Evolutionary conservation across 2,113 vertebrate genomes (phyloP).

Genomic region (Parotia lawesii): DNA sequence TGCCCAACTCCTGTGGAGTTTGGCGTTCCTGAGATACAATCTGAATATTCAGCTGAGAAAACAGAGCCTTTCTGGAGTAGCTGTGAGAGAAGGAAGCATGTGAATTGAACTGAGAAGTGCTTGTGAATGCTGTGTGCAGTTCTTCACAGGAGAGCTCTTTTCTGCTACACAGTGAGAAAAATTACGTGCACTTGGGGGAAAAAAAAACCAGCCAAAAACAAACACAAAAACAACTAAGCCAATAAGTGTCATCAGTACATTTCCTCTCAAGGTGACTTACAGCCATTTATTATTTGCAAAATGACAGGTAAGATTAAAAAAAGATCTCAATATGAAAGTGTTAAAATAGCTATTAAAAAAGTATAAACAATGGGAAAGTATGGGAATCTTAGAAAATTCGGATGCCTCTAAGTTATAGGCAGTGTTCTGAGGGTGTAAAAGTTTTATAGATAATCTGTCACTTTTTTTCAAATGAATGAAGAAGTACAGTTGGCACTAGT

Average conservation of each 20-base stretch:
- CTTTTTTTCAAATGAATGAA: background rate
- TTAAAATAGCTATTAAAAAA: background rate
- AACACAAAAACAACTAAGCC: background rate
- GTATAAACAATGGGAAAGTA: background rate
- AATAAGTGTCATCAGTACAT: background rate
- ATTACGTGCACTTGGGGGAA: accelerated
- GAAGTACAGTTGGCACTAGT: background rate
- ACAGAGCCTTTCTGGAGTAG: background rate
- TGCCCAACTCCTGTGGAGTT: background rate
- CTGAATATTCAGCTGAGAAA: background rate
- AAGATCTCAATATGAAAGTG: accelerated
- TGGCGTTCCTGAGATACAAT: background rate
- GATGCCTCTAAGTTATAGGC: background rate
- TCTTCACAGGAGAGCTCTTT: background rate
- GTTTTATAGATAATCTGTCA: background rate
- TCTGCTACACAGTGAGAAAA: background rate
- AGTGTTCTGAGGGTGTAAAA: background rate
- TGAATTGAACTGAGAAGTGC: background rate
- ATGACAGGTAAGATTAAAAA: background rate
- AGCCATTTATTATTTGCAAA: background rate
- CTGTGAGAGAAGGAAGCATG: background rate
- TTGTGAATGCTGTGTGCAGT: background rate
- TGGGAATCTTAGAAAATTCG: background rate
- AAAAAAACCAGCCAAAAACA: background rate
- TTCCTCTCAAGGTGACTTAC: background rate